A percentile compares a stretch with the other conserved stretches of the same genome.
Conservation (phyloP, 2,888 invertebrate species). For the Shargacucullia verbasci region DNA sequence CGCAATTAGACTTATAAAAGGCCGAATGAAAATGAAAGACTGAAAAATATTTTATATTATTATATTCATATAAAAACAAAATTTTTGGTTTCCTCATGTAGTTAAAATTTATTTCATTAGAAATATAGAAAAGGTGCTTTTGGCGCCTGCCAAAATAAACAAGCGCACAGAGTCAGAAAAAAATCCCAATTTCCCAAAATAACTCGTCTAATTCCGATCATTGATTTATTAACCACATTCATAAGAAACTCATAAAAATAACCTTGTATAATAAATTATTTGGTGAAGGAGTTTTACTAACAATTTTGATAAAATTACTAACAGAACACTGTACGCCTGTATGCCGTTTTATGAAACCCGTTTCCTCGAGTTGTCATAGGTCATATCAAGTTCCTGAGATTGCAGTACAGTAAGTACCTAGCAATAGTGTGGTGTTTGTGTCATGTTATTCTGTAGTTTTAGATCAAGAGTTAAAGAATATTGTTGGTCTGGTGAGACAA, state of each 20-base stretch:
- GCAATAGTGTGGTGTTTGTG: slow-evolving; percentile 26
- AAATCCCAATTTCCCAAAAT: slow-evolving; percentile 2
- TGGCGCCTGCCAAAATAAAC: no score
- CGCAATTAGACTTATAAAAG: no score
- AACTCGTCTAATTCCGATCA: slow-evolving; percentile 28
- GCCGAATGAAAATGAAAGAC: no score
- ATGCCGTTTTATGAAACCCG: slow-evolving; percentile 88
- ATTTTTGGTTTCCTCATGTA: no score
- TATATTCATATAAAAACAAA: no score
- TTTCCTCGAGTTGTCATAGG: slow-evolving; percentile 76
- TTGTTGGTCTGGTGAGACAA: not conserved
- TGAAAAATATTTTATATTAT: no score
- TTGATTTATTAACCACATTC: slow-evolving; percentile 6
- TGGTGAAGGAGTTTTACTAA: slow-evolving; percentile 47
- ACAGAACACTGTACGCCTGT: slow-evolving; percentile 88
- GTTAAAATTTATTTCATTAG: no score
- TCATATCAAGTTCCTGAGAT: slow-evolving; percentile 85
- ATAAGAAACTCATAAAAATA: no score
- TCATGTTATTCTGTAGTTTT: not conserved
- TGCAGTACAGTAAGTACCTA: slow-evolving; percentile 85
- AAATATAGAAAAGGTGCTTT: no score
- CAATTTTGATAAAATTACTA: slow-evolving; percentile 68
- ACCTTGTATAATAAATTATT: slow-evolving; percentile 2
- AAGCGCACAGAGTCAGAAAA: no score
- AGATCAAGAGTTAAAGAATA: slow-evolving; percentile 1